Conservation (phyloP, 92 coral and sea anemone species). For the Desmophyllum pertusum region DNA sequence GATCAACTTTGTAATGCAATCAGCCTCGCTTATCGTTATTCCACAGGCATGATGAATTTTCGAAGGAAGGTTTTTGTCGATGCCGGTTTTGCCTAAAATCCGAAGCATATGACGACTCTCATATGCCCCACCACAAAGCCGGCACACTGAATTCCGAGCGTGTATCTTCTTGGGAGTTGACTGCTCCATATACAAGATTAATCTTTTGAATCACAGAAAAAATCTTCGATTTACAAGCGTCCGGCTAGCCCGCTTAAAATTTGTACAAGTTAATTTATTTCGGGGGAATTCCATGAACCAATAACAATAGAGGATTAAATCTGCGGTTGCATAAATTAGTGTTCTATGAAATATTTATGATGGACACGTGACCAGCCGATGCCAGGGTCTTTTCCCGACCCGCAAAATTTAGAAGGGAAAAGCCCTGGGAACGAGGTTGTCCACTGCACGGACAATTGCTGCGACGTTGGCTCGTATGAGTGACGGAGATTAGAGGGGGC, state of each 20-base stretch:
- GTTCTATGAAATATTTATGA: not conserved
- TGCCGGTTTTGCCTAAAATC: constrained; percentile 36
- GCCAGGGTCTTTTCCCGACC: too few species aligned
- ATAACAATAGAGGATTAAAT: not conserved
- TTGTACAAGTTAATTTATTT: not conserved
- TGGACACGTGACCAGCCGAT: constrained; percentile 26
- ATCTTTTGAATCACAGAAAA: not conserved
- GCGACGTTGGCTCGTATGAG: constrained; percentile 13
- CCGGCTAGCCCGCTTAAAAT: not conserved
- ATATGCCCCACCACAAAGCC: constrained; percentile 45
- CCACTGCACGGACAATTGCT: not conserved
- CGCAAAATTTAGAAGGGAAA: too few species aligned
- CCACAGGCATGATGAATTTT: constrained; percentile 38
- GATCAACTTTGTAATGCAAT: constrained; percentile 30
- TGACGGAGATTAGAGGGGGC: not conserved
- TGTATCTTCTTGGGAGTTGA: constrained; percentile 35
- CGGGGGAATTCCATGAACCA: constrained; percentile 15
- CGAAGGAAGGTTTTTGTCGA: constrained; percentile 11
- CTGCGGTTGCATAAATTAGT: not conserved
- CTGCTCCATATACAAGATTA: constrained; percentile 3
- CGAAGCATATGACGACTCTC: constrained; percentile 43
- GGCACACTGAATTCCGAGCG: constrained; percentile 31
- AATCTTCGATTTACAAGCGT: too few species aligned
- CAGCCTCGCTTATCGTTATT: constrained; percentile 37
- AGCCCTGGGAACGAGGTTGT: constrained; percentile 19